Evolutionary conservation across 2,888 invertebrate genomes (phyloP), one percentile per base, ranked within the genome.

Genomic region (Branchinecta sandiegonensis): DNA sequence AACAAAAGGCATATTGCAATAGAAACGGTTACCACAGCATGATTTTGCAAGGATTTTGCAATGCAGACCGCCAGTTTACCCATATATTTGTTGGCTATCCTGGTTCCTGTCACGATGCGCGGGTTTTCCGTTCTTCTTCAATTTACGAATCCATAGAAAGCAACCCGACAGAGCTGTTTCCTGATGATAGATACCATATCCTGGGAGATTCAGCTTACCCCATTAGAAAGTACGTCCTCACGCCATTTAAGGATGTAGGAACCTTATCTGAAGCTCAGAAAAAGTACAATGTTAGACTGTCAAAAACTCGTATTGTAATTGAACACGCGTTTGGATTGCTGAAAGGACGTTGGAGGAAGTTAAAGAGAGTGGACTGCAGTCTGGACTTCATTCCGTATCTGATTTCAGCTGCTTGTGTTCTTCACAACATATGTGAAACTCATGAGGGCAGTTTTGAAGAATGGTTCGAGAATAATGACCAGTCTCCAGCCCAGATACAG

Each of bases 111-210:
- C 56, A 50, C 14, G 56, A 50, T 13, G 56, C 56, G 14, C 13
- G 56, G 56, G 56, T 50, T n/a, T 50, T 50, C 56, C 56, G 56
- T 14, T 13, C 56, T n/a, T 50, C 56, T 14, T 50, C 56, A 50
- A 50, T 50, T n/a, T 50, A 50, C 56, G 56, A 50, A 50, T 13
- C 56, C 13, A 50, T 50, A 13, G 13, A 14, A 50, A 2, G 14
- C 14, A 50, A 50, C 56, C 4, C 56, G 14, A 50, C 13, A 50
- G 56, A 50, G 56, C 56, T 50, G 14, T 50, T 50, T 14, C 56
- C 56, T 13, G 56, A 50, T 50, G 56, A 50, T 50, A 50, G 56
- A 50, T 50, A n/a, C 56, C 56, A 50, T 50, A 50, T 50, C 14
- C 56, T 50, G 14, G 56, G 13, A 14, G 56, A 50, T 50, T 50